phyloP scores from a whole-genome alignment of 2,113 vertebrate species.

The Rhodinocichla rosea region DNA sequence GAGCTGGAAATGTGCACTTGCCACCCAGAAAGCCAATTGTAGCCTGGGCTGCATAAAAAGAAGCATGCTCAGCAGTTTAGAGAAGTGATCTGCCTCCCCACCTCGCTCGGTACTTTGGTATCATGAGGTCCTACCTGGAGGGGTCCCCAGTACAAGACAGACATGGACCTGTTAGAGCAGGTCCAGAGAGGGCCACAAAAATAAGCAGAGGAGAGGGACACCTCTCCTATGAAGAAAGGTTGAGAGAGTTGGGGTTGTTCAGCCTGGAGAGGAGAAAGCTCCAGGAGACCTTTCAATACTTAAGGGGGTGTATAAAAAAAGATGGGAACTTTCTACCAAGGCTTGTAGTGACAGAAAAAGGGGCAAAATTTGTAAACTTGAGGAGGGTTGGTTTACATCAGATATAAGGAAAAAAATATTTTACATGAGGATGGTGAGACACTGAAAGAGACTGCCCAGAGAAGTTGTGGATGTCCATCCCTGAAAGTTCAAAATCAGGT shows the following conservation, averaged over 20 bases:
- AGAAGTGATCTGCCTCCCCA: background rate
- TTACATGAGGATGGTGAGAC: background rate
- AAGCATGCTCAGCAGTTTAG: rapidly evolving
- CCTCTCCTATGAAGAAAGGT: background rate
- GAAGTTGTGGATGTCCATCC: background rate
- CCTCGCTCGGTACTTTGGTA: background rate
- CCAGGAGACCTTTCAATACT: background rate
- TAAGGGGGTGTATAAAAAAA: background rate
- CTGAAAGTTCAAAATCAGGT: background rate
- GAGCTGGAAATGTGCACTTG: background rate
- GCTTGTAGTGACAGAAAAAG: background rate
- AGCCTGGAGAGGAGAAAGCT: background rate
- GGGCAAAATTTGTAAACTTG: background rate
- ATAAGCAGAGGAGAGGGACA: background rate
- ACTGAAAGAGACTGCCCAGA: background rate
- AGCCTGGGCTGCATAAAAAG: background rate
- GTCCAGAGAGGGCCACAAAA: background rate
- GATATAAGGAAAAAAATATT: background rate
- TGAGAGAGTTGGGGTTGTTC: background rate
- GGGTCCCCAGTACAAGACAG: background rate
- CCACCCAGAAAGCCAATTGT: background rate
- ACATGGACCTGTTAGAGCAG: background rate
- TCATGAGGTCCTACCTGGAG: background rate
- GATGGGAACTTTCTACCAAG: background rate
- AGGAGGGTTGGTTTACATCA: background rate